phyloP scores from a whole-genome alignment of 2,888 invertebrate genomes.

The Hipparchia semele region DNA sequence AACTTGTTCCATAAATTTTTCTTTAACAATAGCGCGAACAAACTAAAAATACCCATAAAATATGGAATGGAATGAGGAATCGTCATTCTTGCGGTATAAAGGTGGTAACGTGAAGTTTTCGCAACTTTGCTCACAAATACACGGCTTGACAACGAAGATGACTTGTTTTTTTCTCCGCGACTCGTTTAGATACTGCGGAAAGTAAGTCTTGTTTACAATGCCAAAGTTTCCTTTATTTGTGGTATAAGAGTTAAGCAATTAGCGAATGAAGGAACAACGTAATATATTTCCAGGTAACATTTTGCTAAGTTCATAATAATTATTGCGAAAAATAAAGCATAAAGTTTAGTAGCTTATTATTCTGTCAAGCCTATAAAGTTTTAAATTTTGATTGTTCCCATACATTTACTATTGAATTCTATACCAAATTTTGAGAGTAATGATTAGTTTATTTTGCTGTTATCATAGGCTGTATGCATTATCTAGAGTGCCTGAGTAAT shows the following conservation, averaged over 20 bases:
- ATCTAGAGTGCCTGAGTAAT: no score
- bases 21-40: background rate
- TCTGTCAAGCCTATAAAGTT: no score
- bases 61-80: constrained; percentile 25
- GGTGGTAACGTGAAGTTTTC: constrained; percentile 28
- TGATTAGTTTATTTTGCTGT: no score
- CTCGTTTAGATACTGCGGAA: constrained; percentile 58
- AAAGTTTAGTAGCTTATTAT: no score
- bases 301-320: constrained; percentile 13
- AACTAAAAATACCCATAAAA: constrained; percentile 25
- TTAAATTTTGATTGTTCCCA: no score
- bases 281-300: background rate
- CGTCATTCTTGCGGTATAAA: constrained; percentile 29
- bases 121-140: constrained; percentile 57
- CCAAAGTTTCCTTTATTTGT: constrained; percentile 51
- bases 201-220: constrained; percentile 69
- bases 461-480: no score
- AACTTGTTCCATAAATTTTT: constrained; percentile 11
- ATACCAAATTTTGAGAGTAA: no score
- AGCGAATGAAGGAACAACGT: background rate
- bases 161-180: constrained; percentile 69
- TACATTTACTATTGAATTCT: no score
- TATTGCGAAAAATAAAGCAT: no score
- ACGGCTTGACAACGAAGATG: constrained; percentile 58
- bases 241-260: constrained; percentile 13